A percentile compares a stretch with the other conserved stretches of the same genome.
Evolutionary conservation across 2,888 invertebrate genomes (phyloP).

Genomic region (Megaustenia siamemsis): DNA sequence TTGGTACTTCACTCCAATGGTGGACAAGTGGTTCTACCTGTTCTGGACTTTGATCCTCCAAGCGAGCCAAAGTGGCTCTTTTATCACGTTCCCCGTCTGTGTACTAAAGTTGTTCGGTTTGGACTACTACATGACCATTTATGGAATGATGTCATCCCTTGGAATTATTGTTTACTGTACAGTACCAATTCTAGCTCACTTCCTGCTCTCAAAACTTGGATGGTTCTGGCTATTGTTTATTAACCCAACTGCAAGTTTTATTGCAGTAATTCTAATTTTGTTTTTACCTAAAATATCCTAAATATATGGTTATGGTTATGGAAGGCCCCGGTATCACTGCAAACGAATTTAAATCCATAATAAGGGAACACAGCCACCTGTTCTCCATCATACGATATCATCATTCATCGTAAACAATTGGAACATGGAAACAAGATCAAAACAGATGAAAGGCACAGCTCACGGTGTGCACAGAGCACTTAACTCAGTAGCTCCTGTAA

Average conservation of each 20-base stretch:
- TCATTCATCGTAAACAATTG: too few species aligned
- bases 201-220: not conserved
- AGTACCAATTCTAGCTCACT: not conserved
- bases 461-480: too few species aligned
- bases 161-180: not conserved
- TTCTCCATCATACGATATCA: too few species aligned
- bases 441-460: too few species aligned
- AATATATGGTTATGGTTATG: too few species aligned
- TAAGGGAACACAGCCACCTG: too few species aligned
- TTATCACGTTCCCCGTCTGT: not conserved
- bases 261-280: not conserved
- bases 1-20: slow-evolving; percentile 16
- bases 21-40: slow-evolving; percentile 15
- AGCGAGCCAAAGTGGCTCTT: not conserved
- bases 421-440: too few species aligned
- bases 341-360: too few species aligned
- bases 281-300: too few species aligned
- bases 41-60: not conserved
- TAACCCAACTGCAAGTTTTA: not conserved
- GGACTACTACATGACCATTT: too few species aligned
- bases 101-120: not conserved
- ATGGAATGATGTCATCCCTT: not conserved
- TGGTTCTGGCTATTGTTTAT: slow-evolving; percentile 11
- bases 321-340: too few species aligned
- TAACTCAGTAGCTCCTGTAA: too few species aligned